Evolutionary conservation across 2,797 vertebrate species (phyloP), one percentile per base, ranked within the genome.

Genomic region (Phataginus tricuspis): DNA sequence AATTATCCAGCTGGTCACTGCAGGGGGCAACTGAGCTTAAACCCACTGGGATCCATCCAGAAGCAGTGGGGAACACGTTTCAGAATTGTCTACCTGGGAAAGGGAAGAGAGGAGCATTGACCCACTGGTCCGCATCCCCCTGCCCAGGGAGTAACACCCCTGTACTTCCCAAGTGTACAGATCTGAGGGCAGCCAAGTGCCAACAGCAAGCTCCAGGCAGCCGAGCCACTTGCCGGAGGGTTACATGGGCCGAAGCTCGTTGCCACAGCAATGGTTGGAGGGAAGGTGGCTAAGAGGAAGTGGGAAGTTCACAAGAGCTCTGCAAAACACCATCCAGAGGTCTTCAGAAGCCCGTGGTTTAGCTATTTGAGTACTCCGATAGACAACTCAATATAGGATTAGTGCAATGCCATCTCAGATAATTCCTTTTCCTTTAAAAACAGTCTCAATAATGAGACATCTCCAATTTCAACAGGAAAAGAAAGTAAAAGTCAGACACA

Each of bases 381-480:
- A 96, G 27, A 51, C 49, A 34, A 89, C 15, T 86, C 68, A 61
- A 34, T 59, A n/a, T 9, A 71, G 39, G 21, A 53, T 84, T 83
- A 79, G 15, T 55, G 75, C 23, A 92, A 86, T 37, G 75, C 25
- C 53, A 95, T 45, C 71, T 80, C 59, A 89, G 12, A 75, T 72
- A 93, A 66, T 14, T 71, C n/a, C 49, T 74, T 90, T 84, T 31
- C 85, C 61, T 96, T 88, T 84, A 71, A 96, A 94, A 31, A 68
- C 31, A 93, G 64, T 49, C 49, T 95, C 55, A 86, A 77, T 57
- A 96, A 86, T 63, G 42, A 45, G 55, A 68, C 25, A 68, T 55
- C 25, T 90, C 51, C 91, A 51, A 88, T 78, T 85, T 92, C 84
- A 61, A 61, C 27, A 90, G 39, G 31, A 51, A 87, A 86, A 68